Percentiles rank a stretch among this genome's conserved stretches.
These are phyloP conservation scores for Rhinichthys osculus DNA, from an alignment of 2,797 vertebrate species.

Conservation along the genomic window DNA sequence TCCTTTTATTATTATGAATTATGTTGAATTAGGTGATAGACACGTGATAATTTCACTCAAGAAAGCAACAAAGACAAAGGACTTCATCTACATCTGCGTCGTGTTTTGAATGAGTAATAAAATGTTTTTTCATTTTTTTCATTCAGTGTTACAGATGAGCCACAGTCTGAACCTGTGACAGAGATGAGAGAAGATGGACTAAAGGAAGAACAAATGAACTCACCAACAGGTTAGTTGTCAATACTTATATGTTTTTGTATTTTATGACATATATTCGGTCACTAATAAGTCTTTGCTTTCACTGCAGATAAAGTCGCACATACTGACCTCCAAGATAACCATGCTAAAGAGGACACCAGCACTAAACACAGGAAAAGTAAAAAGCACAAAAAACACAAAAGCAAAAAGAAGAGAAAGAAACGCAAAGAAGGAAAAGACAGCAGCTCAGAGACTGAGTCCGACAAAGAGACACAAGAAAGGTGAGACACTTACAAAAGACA, in stretches of 20 bases:
- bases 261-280: background rate
- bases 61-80: background rate
- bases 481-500: slow-evolving; percentile 4
- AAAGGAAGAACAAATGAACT: slow-evolving; percentile 61
- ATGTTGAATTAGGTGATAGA: background rate
- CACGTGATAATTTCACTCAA: background rate
- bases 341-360: slow-evolving; percentile 42
- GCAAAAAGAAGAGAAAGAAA: slow-evolving; percentile 76
- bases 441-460: slow-evolving; percentile 69
- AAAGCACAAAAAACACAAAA: slow-evolving; percentile 82
- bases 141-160: slow-evolving; percentile 78
- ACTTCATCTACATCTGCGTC: no score
- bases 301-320: slow-evolving; percentile 42
- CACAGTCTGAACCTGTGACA: slow-evolving; percentile 70
- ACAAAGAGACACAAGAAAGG: slow-evolving; percentile 57
- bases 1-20: background rate
- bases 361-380: slow-evolving; percentile 73
- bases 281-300: background rate
- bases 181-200: slow-evolving; percentile 45
- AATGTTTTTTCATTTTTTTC: slow-evolving; percentile 29
- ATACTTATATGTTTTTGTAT: background rate
- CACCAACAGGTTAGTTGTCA: slow-evolving; percentile 53
- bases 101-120: background rate
- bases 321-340: slow-evolving; percentile 18
- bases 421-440: slow-evolving; percentile 70